Conservation (phyloP, 64 coral and sea anemone genomes). For the Porites australiensis region DNA sequence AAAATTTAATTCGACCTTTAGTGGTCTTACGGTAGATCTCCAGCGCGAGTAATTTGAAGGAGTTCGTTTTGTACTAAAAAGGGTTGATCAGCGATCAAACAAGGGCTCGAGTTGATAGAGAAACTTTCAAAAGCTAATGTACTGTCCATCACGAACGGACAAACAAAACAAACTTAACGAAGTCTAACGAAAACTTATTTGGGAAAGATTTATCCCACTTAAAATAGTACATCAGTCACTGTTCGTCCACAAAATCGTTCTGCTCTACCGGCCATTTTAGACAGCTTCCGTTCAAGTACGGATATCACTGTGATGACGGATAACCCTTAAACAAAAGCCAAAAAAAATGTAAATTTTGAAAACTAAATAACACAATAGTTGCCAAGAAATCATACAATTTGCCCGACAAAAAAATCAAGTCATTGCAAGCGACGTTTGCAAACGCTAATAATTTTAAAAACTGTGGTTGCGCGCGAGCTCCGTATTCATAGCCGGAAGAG, state of each 20-base stretch:
- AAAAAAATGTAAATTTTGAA: background rate
- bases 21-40: background rate
- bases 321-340: background rate
- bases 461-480: background rate
- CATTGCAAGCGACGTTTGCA: background rate
- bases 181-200: conserved; percentile 1
- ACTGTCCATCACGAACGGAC: background rate
- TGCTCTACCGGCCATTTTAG: conserved; percentile 6
- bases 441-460: background rate
- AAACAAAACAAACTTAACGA: conserved; percentile 3
- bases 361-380: too few relatives aligned
- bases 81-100: background rate
- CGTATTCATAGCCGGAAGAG: background rate
- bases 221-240: background rate
- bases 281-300: background rate
- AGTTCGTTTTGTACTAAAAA: background rate
- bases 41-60: background rate
- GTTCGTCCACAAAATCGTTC: background rate
- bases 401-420: too few relatives aligned
- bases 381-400: too few relatives aligned
- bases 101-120: background rate
- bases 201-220: background rate
- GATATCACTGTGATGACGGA: conserved; percentile 8
- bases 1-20: conserved; percentile 45
- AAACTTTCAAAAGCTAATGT: background rate